Evolutionary conservation across 2,888 invertebrate species (phyloP).

Genomic region (Scaptomyza caliginosa): DNA sequence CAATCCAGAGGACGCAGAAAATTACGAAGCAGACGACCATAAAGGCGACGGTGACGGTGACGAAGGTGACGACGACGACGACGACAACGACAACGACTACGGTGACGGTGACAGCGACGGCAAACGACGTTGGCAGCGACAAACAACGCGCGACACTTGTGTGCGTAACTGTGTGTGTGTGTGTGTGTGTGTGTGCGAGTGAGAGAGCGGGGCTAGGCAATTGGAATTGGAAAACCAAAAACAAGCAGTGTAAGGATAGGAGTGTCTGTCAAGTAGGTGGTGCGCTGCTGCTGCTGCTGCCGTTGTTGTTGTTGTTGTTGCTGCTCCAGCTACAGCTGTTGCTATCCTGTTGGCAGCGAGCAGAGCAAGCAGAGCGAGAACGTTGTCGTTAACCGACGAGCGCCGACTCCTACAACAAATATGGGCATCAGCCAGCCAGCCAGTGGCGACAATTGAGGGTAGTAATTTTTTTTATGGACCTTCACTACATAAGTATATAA

Average conservation of each 20-base stretch:
- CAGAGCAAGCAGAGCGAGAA: conserved; percentile 40
- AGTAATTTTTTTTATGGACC: conserved; percentile 62
- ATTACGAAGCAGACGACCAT: conserved; percentile 65
- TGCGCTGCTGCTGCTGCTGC: conserved; percentile 7
- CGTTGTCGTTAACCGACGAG: conserved; percentile 27
- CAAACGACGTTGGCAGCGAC: conserved; percentile 30
- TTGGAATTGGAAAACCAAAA: conserved; percentile 46
- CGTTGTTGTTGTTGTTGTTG: not conserved
- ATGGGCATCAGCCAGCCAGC: conserved; percentile 37
- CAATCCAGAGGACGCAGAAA: conserved; percentile 70
- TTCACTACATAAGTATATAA: conserved; percentile 29
- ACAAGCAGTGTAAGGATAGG: conserved; percentile 38
- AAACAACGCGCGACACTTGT: conserved; percentile 67
- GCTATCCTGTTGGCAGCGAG: conserved; percentile 22
- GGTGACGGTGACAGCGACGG: conserved; percentile 36
- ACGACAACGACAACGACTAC: conserved; percentile 57
- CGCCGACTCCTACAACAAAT: conserved; percentile 44
- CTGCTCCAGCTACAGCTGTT: not conserved
- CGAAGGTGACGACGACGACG: conserved; percentile 8
- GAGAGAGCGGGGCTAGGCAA: conserved; percentile 33
- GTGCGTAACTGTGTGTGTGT: conserved; percentile 14
- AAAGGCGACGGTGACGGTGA: conserved; percentile 45
- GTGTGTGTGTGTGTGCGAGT: conserved; percentile 15
- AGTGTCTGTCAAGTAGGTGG: conserved; percentile 28
- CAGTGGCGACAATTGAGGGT: conserved; percentile 67